Evolutionary conservation across 64 coral and sea anemone genomes (phyloP), one percentile per base, ranked within the genome.

Genomic region (Montipora efflorescens): DNA sequence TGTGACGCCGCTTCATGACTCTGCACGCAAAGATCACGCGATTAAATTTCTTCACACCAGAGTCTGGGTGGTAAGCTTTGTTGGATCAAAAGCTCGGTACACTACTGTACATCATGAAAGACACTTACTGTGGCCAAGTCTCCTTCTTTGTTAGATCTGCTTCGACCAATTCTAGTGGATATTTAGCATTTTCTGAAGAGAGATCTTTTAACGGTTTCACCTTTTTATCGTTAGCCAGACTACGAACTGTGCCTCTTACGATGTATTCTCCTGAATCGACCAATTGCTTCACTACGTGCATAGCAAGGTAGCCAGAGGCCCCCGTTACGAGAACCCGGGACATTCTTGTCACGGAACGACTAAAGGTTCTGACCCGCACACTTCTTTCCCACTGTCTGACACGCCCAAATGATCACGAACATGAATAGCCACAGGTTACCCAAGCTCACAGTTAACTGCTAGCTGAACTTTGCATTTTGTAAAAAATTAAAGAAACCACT

Each of bases 311-410:
- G 7, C 98, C 98, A 13, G 91, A 94, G 0, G 98, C 95, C 7
- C 98, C 98, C 22, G 98, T 94, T 1, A 99, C 98, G 36, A 99
- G 88, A 48, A 99, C 98, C 48, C 95, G 89, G 1, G 89, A 86
- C 71, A 86, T 86, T 46, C 67, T 36, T 36, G 36, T 36, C 36
- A 36, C 36, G 1, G 28, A 28, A 36, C 36, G 36, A 36, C 36
- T 2, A 36, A 36, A 36, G 36, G 36, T 36, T 36, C 36, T 36
- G 0, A 36, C 36, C 36, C 36, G 36, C 36, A 36, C 36, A 36
- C 36, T 36, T 2, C 36, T 36, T 36, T 36, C 36, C 36, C 36
- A 36, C 36, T 36, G 36, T 2, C 36, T 36, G 36, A 36, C 36
- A 36, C 36, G 36, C 36, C 36, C 36, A 36, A 2, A 36, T 2